Percentiles rank a stretch among this genome's conserved stretches.
These are phyloP conservation scores for Tetrao urogallus DNA, from an alignment of 2,113 vertebrate species.

Conservation along the genomic window DNA sequence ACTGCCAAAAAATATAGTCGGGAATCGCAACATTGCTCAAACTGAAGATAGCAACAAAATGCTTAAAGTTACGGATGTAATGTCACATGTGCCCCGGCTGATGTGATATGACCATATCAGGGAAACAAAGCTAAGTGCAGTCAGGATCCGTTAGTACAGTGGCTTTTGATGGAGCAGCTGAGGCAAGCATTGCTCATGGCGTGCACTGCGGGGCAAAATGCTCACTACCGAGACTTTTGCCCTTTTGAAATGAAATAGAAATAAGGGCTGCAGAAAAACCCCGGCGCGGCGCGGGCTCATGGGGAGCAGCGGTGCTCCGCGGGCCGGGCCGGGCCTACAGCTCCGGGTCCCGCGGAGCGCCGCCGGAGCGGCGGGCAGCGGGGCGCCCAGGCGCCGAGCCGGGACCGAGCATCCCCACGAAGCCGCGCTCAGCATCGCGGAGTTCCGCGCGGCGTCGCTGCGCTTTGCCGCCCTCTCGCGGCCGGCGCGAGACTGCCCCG, in stretches of 20 bases:
- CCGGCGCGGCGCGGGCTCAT: background rate
- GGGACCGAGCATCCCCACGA: no score
- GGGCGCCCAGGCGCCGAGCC: no score
- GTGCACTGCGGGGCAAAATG: slow-evolving; percentile 85
- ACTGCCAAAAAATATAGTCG: slow-evolving; percentile 87
- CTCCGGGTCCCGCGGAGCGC: background rate
- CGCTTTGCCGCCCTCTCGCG: no score
- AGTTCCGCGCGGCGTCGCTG: no score
- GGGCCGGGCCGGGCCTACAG: background rate
- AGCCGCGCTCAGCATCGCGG: no score
- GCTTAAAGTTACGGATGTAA: slow-evolving; percentile 85
- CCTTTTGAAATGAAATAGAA: slow-evolving; percentile 91
- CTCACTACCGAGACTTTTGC: slow-evolving; percentile 86
- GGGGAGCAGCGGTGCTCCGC: slow-evolving; percentile 5
- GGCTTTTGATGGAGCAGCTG: slow-evolving; percentile 93
- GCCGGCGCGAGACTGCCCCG: no score
- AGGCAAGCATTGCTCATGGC: slow-evolving; percentile 92
- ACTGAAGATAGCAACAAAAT: slow-evolving; percentile 88
- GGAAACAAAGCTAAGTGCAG: slow-evolving; percentile 97
- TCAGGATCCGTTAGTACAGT: slow-evolving; percentile 93
- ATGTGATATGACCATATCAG: slow-evolving; percentile 95
- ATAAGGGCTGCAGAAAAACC: slow-evolving; percentile 59
- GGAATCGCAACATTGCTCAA: slow-evolving; percentile 87
- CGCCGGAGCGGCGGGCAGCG: no score
- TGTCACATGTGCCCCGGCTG: slow-evolving; percentile 90